phyloP scores from a whole-genome alignment of 2,113 vertebrate species.

The Gavialis gangeticus region DNA sequence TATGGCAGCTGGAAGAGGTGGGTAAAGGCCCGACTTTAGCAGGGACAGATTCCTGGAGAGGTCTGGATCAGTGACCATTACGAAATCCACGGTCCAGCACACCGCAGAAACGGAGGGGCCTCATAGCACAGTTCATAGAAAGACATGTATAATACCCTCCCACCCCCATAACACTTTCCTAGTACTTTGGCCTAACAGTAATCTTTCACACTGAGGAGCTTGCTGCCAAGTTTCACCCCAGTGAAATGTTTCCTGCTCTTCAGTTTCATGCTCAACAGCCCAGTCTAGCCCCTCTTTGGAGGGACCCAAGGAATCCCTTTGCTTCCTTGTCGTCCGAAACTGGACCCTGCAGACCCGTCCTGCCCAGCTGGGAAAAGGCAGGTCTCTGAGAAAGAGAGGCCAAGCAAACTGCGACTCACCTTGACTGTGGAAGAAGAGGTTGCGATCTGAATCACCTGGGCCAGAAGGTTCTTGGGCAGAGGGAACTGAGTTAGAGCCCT shows the following conservation, averaged over 20 bases:
- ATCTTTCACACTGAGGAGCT: not conserved
- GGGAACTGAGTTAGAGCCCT: slow-evolving; percentile 89
- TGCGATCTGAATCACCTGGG: slow-evolving; percentile 90
- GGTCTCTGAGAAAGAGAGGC: not conserved
- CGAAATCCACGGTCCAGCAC: not conserved
- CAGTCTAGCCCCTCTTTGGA: not conserved
- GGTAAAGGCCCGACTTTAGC: too few relatives aligned
- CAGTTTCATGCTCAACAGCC: not conserved
- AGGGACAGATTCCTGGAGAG: not conserved
- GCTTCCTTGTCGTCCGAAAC: not conserved
- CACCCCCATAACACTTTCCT: not conserved
- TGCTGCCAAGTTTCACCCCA: not conserved
- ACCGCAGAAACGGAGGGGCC: not conserved
- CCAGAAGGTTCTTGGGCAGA: slow-evolving; percentile 89
- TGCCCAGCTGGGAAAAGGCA: too few relatives aligned
- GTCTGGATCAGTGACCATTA: not conserved
- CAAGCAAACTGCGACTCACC: slow-evolving; percentile 74
- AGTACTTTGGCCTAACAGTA: not conserved
- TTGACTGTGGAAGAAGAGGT: slow-evolving; percentile 83
- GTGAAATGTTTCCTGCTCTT: not conserved
- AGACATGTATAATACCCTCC: not conserved
- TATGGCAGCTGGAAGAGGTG: not conserved
- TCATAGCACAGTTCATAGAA: not conserved
- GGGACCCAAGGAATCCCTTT: not conserved
- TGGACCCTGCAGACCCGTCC: not conserved